A percentile compares a stretch with the other conserved stretches of the same genome.
These are phyloP conservation scores for Beroe forskalii DNA, from an alignment of 37 sponge, comb jelly and placozoan genomes.

Conservation along the genomic window DNA sequence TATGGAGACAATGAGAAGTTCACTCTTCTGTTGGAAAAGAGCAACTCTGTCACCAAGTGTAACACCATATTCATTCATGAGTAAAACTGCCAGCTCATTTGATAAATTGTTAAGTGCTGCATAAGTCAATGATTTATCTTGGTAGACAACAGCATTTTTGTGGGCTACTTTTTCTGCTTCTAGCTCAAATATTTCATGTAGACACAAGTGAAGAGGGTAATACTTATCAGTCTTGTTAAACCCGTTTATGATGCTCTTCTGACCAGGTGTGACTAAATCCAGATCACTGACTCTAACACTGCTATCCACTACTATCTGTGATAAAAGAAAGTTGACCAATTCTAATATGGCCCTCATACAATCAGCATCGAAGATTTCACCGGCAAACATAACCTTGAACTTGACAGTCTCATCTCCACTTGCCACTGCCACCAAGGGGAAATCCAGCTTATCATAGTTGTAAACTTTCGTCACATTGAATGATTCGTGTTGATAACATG, in stretches of 20 bases:
- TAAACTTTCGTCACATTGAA: not conserved
- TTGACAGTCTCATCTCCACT: not conserved
- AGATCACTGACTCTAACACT: not conserved
- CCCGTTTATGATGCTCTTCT: not conserved
- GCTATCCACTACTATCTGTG: not conserved
- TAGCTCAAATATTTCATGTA: not conserved
- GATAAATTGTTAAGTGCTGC: not conserved
- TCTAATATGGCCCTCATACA: not conserved
- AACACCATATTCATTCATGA: not conserved
- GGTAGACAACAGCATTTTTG: conserved; percentile 35
- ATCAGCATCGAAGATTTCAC: not conserved
- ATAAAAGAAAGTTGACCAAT: not conserved
- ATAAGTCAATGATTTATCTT: conserved; percentile 16
- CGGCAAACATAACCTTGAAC: not conserved
- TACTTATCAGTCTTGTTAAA: not conserved
- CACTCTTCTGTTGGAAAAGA: not conserved
- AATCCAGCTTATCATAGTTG: not conserved
- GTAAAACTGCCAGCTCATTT: not conserved
- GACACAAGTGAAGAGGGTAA: not conserved
- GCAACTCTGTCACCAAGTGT: conserved; percentile 40
- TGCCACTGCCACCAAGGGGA: not conserved
- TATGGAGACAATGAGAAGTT: conserved; percentile 28
- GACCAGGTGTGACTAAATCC: not conserved
- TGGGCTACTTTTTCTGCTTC: not conserved
- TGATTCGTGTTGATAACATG: not conserved